Base-by-base conservation (phyloP, 2,797 vertebrate species). In the Thunnus albacares region DNA sequence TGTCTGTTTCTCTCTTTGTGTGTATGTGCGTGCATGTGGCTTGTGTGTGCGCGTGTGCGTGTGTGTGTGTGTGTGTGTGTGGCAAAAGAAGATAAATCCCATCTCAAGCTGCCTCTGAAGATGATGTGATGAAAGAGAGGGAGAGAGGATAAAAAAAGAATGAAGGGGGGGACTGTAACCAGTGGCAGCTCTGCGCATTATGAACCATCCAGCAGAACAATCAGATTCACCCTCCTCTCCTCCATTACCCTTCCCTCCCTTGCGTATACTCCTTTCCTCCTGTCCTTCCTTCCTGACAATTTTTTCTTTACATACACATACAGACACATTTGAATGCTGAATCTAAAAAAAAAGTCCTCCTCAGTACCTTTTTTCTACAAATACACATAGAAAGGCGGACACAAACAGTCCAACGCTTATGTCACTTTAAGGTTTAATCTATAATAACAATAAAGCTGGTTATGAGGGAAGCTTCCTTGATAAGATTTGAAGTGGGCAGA, bases 101-200 rank as follows among this genome's bases (percentile, higher is more conserved):
- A 89, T 93, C 90, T 92, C 86, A 88, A 92, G 87, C 89, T 89
- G 82, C 84, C 89, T 93, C 91, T 89, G 89, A 92, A 93, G 91
- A 93, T 92, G 92, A 93, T 91, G 91, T 65, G 93, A 94, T 94
- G 90, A 93, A 91, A 93, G 87, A 85, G 81, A 89, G 86, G 78
- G 87, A 90, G 88, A 87, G 90, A 80, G 81, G 87, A 91, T 89
- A 91, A 89, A 93, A 89, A 92, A 87, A 82, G 86, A 91, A 86
- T 79, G 81, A 76, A 72, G 71, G 81, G 82, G 68, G 83, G 68
- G 76, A 78, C 80, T 87, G 86, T 70, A 90, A 88, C 88, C 89
- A 90, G 88, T 87, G 86, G 47, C 87, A 89, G 91, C 90, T 91
- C 84, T 81, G 77, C 71, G 73, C 89, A 91, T 91, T 93, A 91